Evolutionary conservation across 2,888 invertebrate genomes (phyloP), one percentile per base, ranked within the genome.

Genomic region (Rhagonycha fulva): DNA sequence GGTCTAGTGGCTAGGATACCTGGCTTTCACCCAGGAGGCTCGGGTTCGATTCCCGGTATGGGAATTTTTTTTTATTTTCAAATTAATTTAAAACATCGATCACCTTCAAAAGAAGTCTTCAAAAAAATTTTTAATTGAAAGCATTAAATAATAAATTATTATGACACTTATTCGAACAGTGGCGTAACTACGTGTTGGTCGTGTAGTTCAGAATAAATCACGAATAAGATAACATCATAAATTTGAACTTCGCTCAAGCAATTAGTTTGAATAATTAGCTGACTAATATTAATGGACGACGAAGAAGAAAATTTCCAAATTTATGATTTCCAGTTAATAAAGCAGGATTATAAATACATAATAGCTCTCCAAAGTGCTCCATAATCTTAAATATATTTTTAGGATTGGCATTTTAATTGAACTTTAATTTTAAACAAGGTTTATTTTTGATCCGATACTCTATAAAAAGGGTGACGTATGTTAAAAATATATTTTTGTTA

Each of bases 21-120:
- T 91, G 91, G 91, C 91, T 91, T 90, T 91, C 91, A 91, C 91
- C 91, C 91, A 91, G 91, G 91, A 92, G 92, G 92, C 92, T 91
- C 91, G 91, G 91, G 92, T 92, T 92, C 92, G 92, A 92, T 92
- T 92, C 91, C 91, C 91, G 91, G 91, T 91, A 91, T 90, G 90
- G 91, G 91, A 91, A 91, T 10, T 85, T 76, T 81, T 83, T 88
- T 87, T 3, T 7, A 3, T 26, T 19, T 19, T 2, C 19, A 19
- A 19, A 19, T 19, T 19, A 2, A n/a, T n/a, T n/a, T n/a, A n/a
- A n/a, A n/a, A n/a, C n/a, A n/a, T 19, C 2, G 19, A 19, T 19
- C 19, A 19, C 19, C 1, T 19, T 19, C 19, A 2, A 19, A 19
- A 19, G 2, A 19, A 19, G 19, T 19, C 1, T 19, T 19, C 19